Conservation (phyloP, 2,113 vertebrate species). For the Zosterops hypoxanthus region DNA sequence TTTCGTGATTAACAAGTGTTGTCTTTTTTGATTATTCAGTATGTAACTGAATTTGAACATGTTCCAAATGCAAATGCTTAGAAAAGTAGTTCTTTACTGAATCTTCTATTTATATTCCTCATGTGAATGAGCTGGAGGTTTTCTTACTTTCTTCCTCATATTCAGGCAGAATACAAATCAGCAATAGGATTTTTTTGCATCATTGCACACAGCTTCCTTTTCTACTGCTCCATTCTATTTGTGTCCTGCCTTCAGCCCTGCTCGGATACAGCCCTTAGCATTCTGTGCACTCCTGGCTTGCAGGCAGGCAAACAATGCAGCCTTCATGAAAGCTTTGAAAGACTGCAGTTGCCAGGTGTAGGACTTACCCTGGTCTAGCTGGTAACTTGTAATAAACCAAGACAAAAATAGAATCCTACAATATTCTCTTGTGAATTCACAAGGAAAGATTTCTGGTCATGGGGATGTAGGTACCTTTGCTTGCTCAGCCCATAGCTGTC, state of each 20-base stretch:
- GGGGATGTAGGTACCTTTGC: background rate
- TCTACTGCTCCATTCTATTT: background rate
- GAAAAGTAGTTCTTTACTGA: constrained; percentile 33
- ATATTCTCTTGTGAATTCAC: constrained; percentile 1
- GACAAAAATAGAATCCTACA: background rate
- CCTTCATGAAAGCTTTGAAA: constrained; percentile 9
- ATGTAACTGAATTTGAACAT: background rate
- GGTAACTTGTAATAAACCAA: background rate
- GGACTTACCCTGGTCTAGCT: constrained; percentile 16
- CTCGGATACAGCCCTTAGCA: constrained; percentile 16
- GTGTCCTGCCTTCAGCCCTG: constrained; percentile 25
- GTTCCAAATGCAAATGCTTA: background rate
- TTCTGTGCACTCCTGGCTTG: background rate
- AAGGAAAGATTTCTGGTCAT: background rate
- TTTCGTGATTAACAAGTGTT: constrained; percentile 21
- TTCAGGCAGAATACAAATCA: constrained; percentile 63
- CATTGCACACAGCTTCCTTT: constrained; percentile 51
- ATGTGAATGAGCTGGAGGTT: constrained; percentile 50
- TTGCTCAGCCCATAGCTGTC: background rate
- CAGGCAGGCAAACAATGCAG: background rate
- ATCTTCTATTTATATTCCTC: constrained; percentile 49
- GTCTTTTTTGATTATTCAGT: background rate
- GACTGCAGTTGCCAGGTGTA: constrained; percentile 37
- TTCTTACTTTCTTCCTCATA: constrained; percentile 31
- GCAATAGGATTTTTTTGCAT: constrained; percentile 31